Conservation (phyloP, 2,113 vertebrate genomes). For the Corythornis madagascariensis region DNA sequence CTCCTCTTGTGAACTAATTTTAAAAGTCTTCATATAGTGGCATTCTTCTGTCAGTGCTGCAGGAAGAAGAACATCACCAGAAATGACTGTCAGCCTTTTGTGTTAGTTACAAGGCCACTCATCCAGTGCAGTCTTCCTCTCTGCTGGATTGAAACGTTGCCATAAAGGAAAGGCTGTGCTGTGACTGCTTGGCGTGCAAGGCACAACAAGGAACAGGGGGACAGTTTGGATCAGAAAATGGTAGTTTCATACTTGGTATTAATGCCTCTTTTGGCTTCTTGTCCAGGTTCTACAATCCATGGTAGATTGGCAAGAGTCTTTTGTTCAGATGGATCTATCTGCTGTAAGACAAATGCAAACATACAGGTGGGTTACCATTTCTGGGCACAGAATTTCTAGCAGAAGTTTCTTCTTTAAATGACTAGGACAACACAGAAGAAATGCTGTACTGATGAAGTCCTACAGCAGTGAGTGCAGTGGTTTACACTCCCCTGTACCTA, state of each 20-base stretch:
- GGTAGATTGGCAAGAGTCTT: constrained; percentile 98
- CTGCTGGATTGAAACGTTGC: constrained; percentile 82
- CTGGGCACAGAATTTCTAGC: not conserved
- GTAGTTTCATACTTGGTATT: constrained; percentile 99
- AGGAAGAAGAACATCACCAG: constrained; percentile 82
- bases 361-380: constrained; percentile 9
- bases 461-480: not conserved
- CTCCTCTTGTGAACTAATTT: constrained; percentile 79
- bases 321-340: constrained; percentile 99
- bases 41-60: constrained; percentile 82
- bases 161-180: constrained; percentile 87
- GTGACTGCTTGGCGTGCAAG: constrained; percentile 85
- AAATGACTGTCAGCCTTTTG: constrained; percentile 85
- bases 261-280: constrained; percentile 98
- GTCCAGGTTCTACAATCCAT: constrained; percentile 99
- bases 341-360: constrained; percentile 77
- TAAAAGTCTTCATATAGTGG: constrained; percentile 80
- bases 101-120: constrained; percentile 87
- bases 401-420: not conserved
- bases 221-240: constrained; percentile 97
- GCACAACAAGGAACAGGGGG: constrained; percentile 91
- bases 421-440: not conserved
- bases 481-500: not conserved
- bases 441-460: not conserved
- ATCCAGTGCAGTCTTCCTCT: constrained; percentile 83